A percentile compares a stretch with the other conserved stretches of the same genome.
These are phyloP conservation scores for Pelochelys cantorii DNA, from an alignment of 2,797 vertebrate species.

Conservation along the genomic window DNA sequence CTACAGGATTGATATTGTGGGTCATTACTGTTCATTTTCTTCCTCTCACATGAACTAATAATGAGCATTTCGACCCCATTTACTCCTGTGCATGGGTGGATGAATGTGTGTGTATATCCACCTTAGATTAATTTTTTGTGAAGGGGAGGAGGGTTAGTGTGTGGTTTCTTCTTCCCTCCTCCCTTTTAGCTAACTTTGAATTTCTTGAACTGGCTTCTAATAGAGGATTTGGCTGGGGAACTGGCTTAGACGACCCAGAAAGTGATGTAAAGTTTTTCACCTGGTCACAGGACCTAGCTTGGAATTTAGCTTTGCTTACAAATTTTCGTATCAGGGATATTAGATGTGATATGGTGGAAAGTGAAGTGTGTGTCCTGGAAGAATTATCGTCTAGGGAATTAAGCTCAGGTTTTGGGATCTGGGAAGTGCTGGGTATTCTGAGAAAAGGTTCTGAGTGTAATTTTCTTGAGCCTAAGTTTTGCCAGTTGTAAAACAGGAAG, in stretches of 20 bases:
- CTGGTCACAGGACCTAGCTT: not conserved
- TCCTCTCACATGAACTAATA: not conserved
- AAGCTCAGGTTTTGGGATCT: not conserved
- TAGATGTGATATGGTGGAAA: not conserved
- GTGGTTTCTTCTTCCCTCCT: not conserved
- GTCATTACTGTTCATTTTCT: slow-evolving; percentile 36
- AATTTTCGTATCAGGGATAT: not conserved
- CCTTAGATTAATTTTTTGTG: not conserved
- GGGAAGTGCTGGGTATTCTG: not conserved
- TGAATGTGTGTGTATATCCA: not conserved
- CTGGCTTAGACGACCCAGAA: not conserved
- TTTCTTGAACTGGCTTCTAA: not conserved
- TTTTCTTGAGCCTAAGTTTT: not conserved
- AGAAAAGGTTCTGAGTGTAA: not conserved
- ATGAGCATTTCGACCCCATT: slow-evolving; percentile 39
- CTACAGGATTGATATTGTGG: not conserved
- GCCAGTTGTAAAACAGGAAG: not conserved
- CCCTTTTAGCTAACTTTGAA: not conserved
- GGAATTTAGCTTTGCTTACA: not conserved
- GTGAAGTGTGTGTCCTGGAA: not conserved
- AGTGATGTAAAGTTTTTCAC: not conserved
- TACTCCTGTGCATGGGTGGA: not conserved
- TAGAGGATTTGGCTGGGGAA: not conserved
- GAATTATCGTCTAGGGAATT: not conserved
- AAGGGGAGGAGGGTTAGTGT: not conserved